Base-by-base conservation (phyloP, 2,888 invertebrate species). In the Sphaerophoria rueppellii region DNA sequence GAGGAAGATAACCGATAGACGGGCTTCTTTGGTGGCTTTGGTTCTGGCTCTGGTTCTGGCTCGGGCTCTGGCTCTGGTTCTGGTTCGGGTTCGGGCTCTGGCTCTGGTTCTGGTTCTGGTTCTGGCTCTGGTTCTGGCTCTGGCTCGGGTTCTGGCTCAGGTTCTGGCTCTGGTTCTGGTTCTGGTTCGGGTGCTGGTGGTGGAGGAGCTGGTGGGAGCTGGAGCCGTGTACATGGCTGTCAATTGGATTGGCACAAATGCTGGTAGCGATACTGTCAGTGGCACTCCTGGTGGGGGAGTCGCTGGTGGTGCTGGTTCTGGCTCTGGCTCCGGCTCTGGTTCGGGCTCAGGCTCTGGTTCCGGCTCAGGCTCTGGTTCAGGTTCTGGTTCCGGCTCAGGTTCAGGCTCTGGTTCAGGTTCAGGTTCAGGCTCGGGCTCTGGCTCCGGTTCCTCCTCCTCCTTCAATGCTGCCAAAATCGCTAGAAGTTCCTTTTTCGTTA, bases 321-420 rank as follows among this genome's bases (percentile, higher is more conserved):
- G 74, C 4, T 63, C 71, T 11, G 86, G 70, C 3, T 71, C 65
- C 5, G 82, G 82, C 35, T 63, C 82, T 9, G 81, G 67, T 6
- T 75, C 87, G 0, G 87, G 79, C n/a, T 76, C 83, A 1, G 79
- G 79, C 3, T 75, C 54, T 6, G 88, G 86, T 0, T 77, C 87
- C 0, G 82, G 82, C 11, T 24, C 87, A 0, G 87, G 87, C 35
- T 63, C 82, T 0, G 69, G 40, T 86, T 88, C 89, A 0, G 93
- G 89, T 54, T 92, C 90, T 0, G 92, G 90, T 70, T 92, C 92
- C 0, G 89, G 88, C 4, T 87, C 89, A 0, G 89, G 88, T 0
- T 87, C 90, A 82, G 93, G 91, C 87, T 93, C 90, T 0, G 91
- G 89, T 71, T 91, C 90, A 1, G 92, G 90, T 69, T 92, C 92